A percentile compares a stretch with the other conserved stretches of the same genome.
phyloP scores from a whole-genome alignment of 2,113 vertebrate genomes.

The Solenodon paradoxus region DNA sequence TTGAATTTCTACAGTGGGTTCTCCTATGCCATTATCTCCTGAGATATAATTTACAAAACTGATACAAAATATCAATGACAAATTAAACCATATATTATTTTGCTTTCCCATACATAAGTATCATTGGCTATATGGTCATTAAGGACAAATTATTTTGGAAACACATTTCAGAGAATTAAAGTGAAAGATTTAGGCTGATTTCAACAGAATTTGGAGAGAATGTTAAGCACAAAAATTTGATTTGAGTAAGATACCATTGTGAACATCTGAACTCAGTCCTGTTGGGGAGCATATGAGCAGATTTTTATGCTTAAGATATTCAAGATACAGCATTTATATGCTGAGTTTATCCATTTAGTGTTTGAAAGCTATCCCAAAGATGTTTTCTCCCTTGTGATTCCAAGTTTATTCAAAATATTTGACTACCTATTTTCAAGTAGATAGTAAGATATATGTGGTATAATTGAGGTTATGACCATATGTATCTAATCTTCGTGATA shows the following conservation, averaged over 20 bases:
- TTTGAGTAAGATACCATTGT: background rate
- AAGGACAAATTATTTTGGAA: background rate
- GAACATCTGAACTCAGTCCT: background rate
- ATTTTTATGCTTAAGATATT: no score
- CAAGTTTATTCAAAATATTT: no score
- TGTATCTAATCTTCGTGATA: no score
- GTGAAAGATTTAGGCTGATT: background rate
- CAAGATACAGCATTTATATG: no score
- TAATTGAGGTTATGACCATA: no score
- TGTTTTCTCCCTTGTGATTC: no score
- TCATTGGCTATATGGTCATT: background rate
- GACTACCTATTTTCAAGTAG: no score
- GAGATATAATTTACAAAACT: background rate
- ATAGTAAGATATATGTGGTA: no score
- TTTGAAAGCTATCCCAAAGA: no score
- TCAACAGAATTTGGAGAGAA: background rate
- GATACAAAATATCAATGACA: background rate
- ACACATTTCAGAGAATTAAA: no score
- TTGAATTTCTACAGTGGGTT: background rate
- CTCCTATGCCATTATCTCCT: no score
- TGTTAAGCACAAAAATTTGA: background rate
- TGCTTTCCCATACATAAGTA: background rate
- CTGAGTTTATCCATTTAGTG: no score
- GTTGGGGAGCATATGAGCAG: background rate
- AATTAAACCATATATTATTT: background rate